Base-by-base conservation (phyloP, 2,888 invertebrate species). In the Omphaloscelis lunosa region DNA sequence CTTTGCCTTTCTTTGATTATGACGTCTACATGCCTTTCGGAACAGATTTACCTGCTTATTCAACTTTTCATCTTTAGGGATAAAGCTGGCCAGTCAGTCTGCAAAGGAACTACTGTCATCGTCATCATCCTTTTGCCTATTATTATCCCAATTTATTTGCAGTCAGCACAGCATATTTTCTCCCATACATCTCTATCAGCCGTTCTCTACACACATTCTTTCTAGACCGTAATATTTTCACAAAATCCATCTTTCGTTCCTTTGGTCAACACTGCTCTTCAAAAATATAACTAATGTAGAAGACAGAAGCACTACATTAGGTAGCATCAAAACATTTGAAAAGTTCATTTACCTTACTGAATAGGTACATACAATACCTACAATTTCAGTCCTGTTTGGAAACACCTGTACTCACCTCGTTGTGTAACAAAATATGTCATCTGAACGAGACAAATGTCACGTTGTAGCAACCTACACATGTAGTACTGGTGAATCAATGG, bases 391-490 rank as follows among this genome's bases (percentile, higher is more conserved):
- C 12, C 56, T n/a, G 56, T 56, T 58, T 27, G 27, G 27, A 15
- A 27, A 58, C 27, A 58, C 58, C 27, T 27, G 15, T 27, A 62
- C n/a, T n/a, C 15, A 62, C 62, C 5, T 15, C 9, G 11, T 51
- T 67, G n/a, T 68, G 4, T 68, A 20, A 53, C 17, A 17, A 68
- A 53, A 34, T n/a, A 68, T 68, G 34, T 53, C n/a, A 53, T 11
- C 17, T 53, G 53, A 34, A 53, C 68, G 20, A 68, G n/a, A 34
- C 53, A 2, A 53, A 1, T 39, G 68, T 34, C 68, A 68, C 68
- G 68, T 68, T 68, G 23, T 51, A 45, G 20, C 17, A 41, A 66
- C 27, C 11, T 45, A 23, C 9, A 51, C 48, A 15, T 23, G 2
- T 11, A 27, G 1, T 34, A 67, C 17, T 51, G 34, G 17, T 68